phyloP scores from a whole-genome alignment of 2,113 vertebrate genomes.

The Pterophyllum scalare region DNA sequence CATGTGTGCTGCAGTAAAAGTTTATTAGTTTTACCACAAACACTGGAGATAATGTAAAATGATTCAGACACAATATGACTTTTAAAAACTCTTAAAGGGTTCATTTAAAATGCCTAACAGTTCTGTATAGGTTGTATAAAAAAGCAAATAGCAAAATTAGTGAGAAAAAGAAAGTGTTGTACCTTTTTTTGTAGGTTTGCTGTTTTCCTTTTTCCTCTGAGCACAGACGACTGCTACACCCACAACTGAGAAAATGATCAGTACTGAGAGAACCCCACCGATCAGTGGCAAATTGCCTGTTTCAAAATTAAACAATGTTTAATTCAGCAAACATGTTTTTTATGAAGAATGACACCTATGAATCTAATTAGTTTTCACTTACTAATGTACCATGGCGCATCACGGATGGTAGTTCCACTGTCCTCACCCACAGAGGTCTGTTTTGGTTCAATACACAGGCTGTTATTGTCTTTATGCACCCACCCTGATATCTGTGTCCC shows the following conservation, averaged over 20 bases:
- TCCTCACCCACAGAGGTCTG: background rate
- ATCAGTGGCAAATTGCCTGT: fast-evolving
- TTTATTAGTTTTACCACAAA: background rate
- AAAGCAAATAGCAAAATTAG: too few species aligned
- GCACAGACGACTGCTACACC: background rate
- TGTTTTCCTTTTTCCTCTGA: constrained; percentile 40
- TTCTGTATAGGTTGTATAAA: too few species aligned
- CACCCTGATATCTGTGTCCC: fast-evolving
- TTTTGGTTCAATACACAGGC: background rate
- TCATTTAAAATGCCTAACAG: too few species aligned
- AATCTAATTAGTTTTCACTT: constrained; percentile 20
- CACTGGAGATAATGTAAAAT: background rate
- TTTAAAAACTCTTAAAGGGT: too few species aligned
- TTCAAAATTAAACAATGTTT: too few species aligned
- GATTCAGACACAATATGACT: background rate
- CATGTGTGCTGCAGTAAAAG: too few species aligned
- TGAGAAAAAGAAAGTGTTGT: too few species aligned
- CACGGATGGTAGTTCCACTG: background rate
- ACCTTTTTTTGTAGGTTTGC: constrained; percentile 32
- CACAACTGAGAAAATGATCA: constrained; percentile 32
- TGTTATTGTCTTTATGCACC: constrained; percentile 40
- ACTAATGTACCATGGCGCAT: constrained; percentile 14
- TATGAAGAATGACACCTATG: fast-evolving
- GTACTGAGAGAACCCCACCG: constrained; percentile 18
- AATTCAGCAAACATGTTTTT: background rate